Percentiles rank a stretch among this genome's conserved stretches.
These are phyloP conservation scores for Heteronetta atricapilla DNA, from an alignment of 2,113 vertebrate species.

Conservation along the genomic window DNA sequence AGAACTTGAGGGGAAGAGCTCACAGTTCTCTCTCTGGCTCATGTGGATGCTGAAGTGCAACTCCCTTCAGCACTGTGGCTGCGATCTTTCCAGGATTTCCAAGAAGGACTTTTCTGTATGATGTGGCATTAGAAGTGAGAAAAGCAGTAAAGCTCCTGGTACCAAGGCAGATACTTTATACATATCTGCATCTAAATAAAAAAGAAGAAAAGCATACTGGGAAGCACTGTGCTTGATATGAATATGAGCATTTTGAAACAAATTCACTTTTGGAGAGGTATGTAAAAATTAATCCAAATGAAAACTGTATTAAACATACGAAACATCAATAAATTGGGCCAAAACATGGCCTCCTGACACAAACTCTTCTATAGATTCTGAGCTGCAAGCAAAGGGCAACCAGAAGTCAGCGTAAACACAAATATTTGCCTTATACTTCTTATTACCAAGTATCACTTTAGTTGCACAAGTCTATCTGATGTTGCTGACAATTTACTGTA, in stretches of 20 bases:
- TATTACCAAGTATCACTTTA: background rate
- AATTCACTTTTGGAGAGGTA: too few relatives aligned
- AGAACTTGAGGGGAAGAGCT: background rate
- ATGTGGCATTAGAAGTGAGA: background rate
- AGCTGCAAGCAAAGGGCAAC: background rate
- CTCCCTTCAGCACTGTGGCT: accelerated
- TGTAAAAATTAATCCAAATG: background rate
- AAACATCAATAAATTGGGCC: background rate
- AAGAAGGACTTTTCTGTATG: background rate
- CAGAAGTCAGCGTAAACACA: background rate
- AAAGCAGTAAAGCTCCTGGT: background rate
- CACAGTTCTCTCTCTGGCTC: background rate
- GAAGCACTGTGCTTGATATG: background rate
- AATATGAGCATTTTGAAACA: too few relatives aligned
- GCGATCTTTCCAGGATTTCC: background rate
- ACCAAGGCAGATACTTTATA: background rate
- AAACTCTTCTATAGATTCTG: background rate
- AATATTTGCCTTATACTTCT: background rate
- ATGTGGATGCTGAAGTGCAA: background rate
- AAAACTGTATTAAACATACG: accelerated
- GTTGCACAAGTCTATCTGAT: background rate
- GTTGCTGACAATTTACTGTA: background rate
- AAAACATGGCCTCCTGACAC: background rate
- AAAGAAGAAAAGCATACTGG: background rate
- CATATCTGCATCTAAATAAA: background rate